Evolutionary conservation across 2,888 invertebrate genomes (phyloP).

Genomic region (Hanleya hanleyi): DNA sequence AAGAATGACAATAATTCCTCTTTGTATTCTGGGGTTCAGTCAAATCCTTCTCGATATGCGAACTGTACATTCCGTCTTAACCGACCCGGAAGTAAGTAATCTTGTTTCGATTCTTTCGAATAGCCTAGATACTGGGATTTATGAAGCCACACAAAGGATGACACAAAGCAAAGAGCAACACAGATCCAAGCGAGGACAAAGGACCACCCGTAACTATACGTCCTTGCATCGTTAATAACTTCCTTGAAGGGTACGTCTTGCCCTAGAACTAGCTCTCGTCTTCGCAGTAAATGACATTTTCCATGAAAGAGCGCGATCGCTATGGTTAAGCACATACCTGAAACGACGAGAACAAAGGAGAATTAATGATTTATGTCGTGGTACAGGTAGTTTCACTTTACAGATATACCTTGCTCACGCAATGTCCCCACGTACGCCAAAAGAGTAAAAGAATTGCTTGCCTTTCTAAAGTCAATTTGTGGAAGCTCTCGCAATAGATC

Average conservation of each 20-base stretch:
- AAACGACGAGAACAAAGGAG: constrained; percentile 12
- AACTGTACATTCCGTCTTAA: background rate
- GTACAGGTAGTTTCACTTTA: no score
- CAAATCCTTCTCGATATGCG: constrained; percentile 1
- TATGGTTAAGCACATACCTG: constrained; percentile 54
- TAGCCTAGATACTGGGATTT: constrained; percentile 51
- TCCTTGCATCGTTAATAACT: constrained; percentile 44
- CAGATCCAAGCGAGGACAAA: constrained; percentile 68
- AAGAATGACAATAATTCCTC: no score
- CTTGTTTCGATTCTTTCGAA: constrained; percentile 2
- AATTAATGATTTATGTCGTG: background rate
- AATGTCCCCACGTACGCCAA: background rate
- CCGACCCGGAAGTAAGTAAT: background rate
- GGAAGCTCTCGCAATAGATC: no score
- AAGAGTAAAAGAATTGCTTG: background rate
- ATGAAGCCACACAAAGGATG: constrained; percentile 59
- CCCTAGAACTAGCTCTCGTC: constrained; percentile 50
- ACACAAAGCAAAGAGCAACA: constrained; percentile 56
- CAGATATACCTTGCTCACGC: background rate
- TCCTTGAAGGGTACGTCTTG: constrained; percentile 53
- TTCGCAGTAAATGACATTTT: constrained; percentile 57
- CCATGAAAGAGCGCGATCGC: constrained; percentile 63
- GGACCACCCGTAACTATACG: constrained; percentile 62
- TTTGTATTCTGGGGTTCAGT: no score
- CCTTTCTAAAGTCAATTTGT: no score